A percentile compares a stretch with the other conserved stretches of the same genome.
These are phyloP conservation scores for Cettia cetti DNA, from an alignment of 2,113 vertebrate genomes.

Conservation along the genomic window DNA sequence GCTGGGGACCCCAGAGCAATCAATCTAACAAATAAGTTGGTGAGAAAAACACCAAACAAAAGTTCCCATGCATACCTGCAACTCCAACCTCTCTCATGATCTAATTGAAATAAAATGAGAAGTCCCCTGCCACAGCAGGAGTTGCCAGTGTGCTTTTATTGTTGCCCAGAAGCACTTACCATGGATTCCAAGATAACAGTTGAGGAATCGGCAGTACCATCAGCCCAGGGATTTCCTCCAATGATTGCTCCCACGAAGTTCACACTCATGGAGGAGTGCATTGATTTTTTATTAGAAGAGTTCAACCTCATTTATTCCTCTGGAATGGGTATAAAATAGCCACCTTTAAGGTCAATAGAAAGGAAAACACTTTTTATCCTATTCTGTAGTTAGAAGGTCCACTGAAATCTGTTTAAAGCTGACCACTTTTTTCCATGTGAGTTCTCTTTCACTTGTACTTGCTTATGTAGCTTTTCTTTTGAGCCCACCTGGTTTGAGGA, in stretches of 20 bases:
- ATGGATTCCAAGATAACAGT: fast-evolving
- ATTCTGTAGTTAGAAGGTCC: background rate
- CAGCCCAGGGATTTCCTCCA: background rate
- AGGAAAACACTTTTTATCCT: background rate
- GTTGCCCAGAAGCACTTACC: background rate
- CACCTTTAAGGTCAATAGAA: background rate
- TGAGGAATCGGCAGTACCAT: background rate
- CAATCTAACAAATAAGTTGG: background rate
- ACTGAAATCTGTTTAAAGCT: background rate
- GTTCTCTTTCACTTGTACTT: background rate
- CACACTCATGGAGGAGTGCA: background rate
- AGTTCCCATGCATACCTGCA: background rate
- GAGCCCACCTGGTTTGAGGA: background rate
- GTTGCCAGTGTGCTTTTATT: background rate
- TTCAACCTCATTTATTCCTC: background rate
- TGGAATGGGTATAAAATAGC: background rate
- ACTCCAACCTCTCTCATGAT: background rate
- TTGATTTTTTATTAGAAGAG: background rate
- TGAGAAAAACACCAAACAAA: background rate
- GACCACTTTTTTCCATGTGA: background rate
- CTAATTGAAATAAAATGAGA: background rate
- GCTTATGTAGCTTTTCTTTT: background rate
- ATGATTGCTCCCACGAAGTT: background rate
- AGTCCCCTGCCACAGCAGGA: background rate
- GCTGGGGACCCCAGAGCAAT: background rate